Conservation (phyloP, 2,888 invertebrate species). For the Leuctra nigra region DNA sequence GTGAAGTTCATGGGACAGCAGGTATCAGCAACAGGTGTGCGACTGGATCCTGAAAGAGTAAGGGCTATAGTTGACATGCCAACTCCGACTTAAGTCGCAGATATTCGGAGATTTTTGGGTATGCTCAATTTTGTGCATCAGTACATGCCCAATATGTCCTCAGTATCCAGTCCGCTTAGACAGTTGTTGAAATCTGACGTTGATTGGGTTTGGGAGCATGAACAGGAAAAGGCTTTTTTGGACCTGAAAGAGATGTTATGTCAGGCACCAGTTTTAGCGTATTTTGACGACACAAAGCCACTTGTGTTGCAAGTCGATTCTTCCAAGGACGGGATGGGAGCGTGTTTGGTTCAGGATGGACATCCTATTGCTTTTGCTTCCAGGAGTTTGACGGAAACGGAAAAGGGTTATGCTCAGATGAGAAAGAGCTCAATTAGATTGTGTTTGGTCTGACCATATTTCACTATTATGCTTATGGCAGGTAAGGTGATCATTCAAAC, state of each 20-base stretch:
- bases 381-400: constrained; percentile 32
- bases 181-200: constrained; percentile 17
- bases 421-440: constrained; percentile 29
- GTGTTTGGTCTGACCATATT: constrained; percentile 7
- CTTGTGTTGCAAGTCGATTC: constrained; percentile 30
- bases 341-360: constrained; percentile 35
- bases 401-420: constrained; percentile 34
- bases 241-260: constrained; percentile 21
- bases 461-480: constrained; percentile 10
- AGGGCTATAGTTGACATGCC: neutral
- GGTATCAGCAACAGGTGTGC: neutral
- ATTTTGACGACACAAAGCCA: constrained; percentile 20
- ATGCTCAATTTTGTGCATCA: constrained; percentile 17
- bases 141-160: constrained; percentile 9
- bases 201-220: constrained; percentile 2
- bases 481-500: neutral
- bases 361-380: constrained; percentile 37
- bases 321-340: constrained; percentile 33
- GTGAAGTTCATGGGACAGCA: constrained; percentile 10
- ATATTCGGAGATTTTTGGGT: constrained; percentile 14
- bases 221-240: constrained; percentile 18
- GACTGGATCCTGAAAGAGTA: constrained; percentile 1
- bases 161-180: constrained; percentile 18
- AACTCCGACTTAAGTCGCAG: neutral
- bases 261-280: constrained; percentile 22